Conservation (phyloP, 1,140 invertebrate genomes). For the Drosophila yakuba region DNA sequence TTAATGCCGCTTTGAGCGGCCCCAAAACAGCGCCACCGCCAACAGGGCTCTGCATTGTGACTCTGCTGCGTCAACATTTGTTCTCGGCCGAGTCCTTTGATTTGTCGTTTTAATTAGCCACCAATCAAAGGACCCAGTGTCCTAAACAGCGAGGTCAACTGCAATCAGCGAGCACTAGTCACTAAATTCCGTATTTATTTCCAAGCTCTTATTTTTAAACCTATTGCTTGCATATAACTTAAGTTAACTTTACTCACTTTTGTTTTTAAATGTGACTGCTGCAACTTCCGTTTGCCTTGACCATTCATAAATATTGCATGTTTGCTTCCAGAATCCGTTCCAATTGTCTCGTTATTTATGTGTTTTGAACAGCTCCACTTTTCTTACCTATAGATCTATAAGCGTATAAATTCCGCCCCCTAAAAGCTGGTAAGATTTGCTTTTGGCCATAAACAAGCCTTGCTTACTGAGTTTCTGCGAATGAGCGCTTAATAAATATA, state of each 20-base stretch:
- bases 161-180: conserved; percentile 4
- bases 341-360: conserved; percentile 40
- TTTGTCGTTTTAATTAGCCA: conserved; percentile 78
- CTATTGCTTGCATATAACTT: too few relatives aligned
- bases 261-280: too few relatives aligned
- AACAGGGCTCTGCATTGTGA: conserved; percentile 36
- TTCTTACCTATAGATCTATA: background rate
- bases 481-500: conserved; percentile 66
- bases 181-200: background rate
- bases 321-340: conserved; percentile 6
- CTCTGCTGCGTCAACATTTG: conserved; percentile 69
- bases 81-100: conserved; percentile 52
- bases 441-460: conserved; percentile 37
- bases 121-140: conserved; percentile 54
- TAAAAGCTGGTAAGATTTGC: background rate
- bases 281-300: background rate
- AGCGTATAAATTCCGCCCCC: background rate
- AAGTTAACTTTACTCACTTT: too few relatives aligned
- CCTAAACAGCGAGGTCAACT: conserved; percentile 2
- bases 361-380: conserved; percentile 35
- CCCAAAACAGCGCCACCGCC: conserved; percentile 29
- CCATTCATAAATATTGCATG: conserved; percentile 14
- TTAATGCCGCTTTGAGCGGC: conserved; percentile 57
- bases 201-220: too few relatives aligned
- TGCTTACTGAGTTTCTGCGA: conserved; percentile 25